A percentile compares a stretch with the other conserved stretches of the same genome.
phyloP scores from a whole-genome alignment of 2,888 invertebrate species.

The Uloborus plumipes region DNA sequence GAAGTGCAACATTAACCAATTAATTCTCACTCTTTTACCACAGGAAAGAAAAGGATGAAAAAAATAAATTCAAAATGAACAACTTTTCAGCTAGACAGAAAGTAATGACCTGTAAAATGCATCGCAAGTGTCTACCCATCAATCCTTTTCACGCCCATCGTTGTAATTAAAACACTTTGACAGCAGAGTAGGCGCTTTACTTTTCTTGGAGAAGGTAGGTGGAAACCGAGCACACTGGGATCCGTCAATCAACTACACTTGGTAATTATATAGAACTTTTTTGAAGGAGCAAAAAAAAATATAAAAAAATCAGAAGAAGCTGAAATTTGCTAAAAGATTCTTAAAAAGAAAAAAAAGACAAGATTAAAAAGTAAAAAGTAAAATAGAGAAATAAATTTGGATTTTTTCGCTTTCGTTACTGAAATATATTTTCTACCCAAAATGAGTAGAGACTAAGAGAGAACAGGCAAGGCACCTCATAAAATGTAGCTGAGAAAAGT shows the following conservation, averaged over 20 bases:
- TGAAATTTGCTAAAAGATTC: not conserved
- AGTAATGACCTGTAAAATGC: slow-evolving; percentile 32
- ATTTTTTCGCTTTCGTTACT: too few species aligned
- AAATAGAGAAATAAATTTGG: too few species aligned
- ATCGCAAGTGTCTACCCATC: slow-evolving; percentile 25
- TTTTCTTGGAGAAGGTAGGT: not conserved
- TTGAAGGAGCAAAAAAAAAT: not conserved
- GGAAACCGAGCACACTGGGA: not conserved
- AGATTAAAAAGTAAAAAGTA: too few species aligned
- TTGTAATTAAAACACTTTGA: slow-evolving; percentile 47
- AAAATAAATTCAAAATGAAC: not conserved
- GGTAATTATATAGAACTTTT: not conserved
- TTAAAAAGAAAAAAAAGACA: too few species aligned
- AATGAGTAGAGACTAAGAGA: too few species aligned
- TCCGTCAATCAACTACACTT: not conserved
- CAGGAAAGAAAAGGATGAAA: too few species aligned
- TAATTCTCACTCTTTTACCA: too few species aligned
- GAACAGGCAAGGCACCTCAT: too few species aligned
- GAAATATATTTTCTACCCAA: too few species aligned
- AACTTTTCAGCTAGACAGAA: not conserved
- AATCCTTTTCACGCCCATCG: slow-evolving; percentile 48
- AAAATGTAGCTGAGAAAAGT: too few species aligned
- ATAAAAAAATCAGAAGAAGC: not conserved
- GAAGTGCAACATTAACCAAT: too few species aligned
- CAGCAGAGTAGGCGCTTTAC: slow-evolving; percentile 15